Base-by-base conservation (phyloP, 2,797 vertebrate genomes). In the Chelon labrosus region DNA sequence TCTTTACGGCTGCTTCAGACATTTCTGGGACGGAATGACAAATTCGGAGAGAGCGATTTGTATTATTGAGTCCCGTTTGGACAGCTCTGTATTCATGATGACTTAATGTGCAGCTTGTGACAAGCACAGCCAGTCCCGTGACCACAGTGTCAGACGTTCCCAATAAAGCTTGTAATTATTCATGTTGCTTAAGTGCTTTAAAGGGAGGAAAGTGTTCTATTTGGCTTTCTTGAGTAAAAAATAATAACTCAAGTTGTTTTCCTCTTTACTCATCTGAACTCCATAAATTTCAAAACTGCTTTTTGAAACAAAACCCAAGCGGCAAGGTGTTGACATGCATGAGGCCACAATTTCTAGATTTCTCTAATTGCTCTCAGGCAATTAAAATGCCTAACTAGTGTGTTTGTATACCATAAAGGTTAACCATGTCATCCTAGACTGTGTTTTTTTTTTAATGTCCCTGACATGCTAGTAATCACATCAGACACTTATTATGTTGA, bases 101-200 rank as follows among this genome's bases (percentile, higher is more conserved):
- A 77, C 77, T 86, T 91, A 88, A 92, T 90, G 79, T 74, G 83
- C 71, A 83, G 82, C 77, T 79, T 77, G 75, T 87, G 85, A 90
- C 84, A 86, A 75, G 80, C 82, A 42, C 74, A 80, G 44, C 77
- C 74, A 77, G 79, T 87, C 72, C 81, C 65, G 62, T 77, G 80
- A 82, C 76, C 83, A 22, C 25, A 20, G 62, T 75, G 73, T 85
- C 81, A 80, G 66, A 79, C 80, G 17, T 76, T 85, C 68, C 64
- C 80, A 83, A 74, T 85, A 85, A 79, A 86, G 75, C 78, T 86
- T 91, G 80, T 75, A 91, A 93, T 94, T 93, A 93, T 91, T 92
- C 71, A 82, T 72, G 86, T 82, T 80, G 79, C 83, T 86, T 88
- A 89, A 93, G 92, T 91, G 92, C 88, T 88, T 73, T 73, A 49